Base-by-base conservation (phyloP, 1,140 invertebrate species). In the Delia radicum region DNA sequence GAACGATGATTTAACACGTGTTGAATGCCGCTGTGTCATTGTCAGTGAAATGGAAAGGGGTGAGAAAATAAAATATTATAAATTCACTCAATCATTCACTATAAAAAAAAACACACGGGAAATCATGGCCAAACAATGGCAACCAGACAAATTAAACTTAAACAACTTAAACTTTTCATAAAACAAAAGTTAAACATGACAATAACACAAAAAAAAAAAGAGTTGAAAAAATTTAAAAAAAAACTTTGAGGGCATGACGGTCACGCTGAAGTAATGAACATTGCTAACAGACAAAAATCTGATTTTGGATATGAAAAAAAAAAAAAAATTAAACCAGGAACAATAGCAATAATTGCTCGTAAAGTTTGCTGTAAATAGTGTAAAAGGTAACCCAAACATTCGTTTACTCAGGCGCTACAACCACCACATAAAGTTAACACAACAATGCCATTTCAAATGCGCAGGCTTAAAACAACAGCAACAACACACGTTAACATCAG, bases 1-100 rank as follows among this genome's bases (percentile, higher is more conserved):
- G 1, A 69, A 33, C 31, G 37, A 33, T 28, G 29, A 69, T 33
- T 69, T 69, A 69, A 69, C 65, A 69, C 65, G 65, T 69, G 65
- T 69, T 69, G 29, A 69, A 69, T 55, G 48, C 10, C 18, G 48
- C n/a, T 55, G 48, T 55, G 48, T 21, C 48, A 55, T 55, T 55
- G 48, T 55, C 48, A 55, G 5, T 55, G 6, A 55, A 55, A 5
- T 24, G 48, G 0, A 24, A 55, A 55, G 48, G 48, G 48, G 48
- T 55, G 21, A 55, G 21, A 55, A 21, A 8, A 21, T 55, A 10
- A 15, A 18, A 15, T 48, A 48, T 55, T 55, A n/a, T 55, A 10
- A 21, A 8, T 21, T 55, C 48, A 55, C 21, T 55, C 33, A 37
- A 13, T 55, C 18, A 55, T 55, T 24, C 48, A 6, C n/a, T 55